Base-by-base conservation (phyloP, 2,888 invertebrate genomes). In the Cristatella mucedo region DNA sequence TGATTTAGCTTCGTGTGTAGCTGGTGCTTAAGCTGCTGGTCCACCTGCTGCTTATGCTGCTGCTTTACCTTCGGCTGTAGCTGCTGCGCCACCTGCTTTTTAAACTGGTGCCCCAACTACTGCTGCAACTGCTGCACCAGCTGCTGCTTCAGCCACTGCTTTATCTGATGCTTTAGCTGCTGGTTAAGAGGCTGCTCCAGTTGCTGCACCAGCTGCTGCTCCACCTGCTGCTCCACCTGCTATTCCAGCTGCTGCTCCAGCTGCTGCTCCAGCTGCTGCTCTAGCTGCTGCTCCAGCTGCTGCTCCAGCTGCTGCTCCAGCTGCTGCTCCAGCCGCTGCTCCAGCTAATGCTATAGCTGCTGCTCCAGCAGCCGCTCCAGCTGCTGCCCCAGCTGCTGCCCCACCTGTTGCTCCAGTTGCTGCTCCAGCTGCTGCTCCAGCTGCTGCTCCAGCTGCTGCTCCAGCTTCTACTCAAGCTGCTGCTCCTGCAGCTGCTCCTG, bases 231-330 rank as follows among this genome's bases (percentile, higher is more conserved):
- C 24, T 19, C 42, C 46, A 20, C 41, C n/a, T 16, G 33, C 40
- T 9, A 26, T 18, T 33, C 37, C 39, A 2, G 42, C 16, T 40
- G 33, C 39, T 22, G 21, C 20, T 18, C 33, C 38, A 20, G 20
- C 21, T 21, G 44, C 44, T 3, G 40, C 13, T 37, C 32, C 32
- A 13, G 30, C 5, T 7, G 33, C 30, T 19, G 38, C 16, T 33
- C 33, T 33, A n/a, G 37, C 13, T 29, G 42, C 43, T 13, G 34
- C 21, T 41, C 29, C 32, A 19, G 36, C 7, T 21, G 40, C 38
- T 2, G 36, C 38, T 31, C 46, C 45, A 16, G 42, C 20, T 26
- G 39, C 43, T 6, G 42, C 7, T 33, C 41, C 44, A 3, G 48
- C 22, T 29, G 21, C 33, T 16, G 41, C 33, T 29, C 33, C 30